Evolutionary conservation across 2,797 vertebrate genomes (phyloP), one percentile per base, ranked within the genome.

Genomic region (Catamblyrhynchus diadema): DNA sequence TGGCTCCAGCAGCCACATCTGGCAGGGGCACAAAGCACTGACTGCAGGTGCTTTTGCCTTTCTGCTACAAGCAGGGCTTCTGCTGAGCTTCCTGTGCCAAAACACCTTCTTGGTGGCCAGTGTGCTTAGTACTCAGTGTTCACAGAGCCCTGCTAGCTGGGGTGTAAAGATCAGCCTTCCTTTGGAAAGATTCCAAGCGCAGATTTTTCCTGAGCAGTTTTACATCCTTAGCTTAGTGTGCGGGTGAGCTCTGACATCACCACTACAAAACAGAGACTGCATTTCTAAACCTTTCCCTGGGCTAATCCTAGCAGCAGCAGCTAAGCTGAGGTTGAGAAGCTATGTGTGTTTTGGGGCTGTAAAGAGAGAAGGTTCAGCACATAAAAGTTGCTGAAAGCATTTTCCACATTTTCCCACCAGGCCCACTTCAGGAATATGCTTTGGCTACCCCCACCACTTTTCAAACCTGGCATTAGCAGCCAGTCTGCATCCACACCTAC

Each of bases 231-330:
- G 33, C 33, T 81, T 56, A n/a, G 42, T 16, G 6, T 32, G 65
- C 1, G 1, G 13, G 60, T 45, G 32, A 88, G 33, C 64, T 88
- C 60, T 77, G 62, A 57, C 81, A 83, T 57, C 71, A 82, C 35
- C 1, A 0, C 39, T 56, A 32, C 13, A 86, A 44, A 94, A 50
- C 33, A 33, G n/a, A 33, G n/a, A 56, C 37, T 32, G 2, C 7
- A 47, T 74, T 85, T 65, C 79, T 78, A 50, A 77, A 39, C 28
- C 41, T 84, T 90, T 27, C 67, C 60, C 30, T 87, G 28, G 33
- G 53, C 41, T 71, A 86, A 88, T 47, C 56, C 60, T 47, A 78
- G 54, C 71, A 87, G 74, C 47, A 81, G 54, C 71, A 87, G 74
- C 56, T 37, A 75, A 79, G 8, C 28, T 70, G 51, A 53, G 42